Evolutionary conservation across 2,113 vertebrate species (phyloP).

Genomic region (Neoarius graeffei): DNA sequence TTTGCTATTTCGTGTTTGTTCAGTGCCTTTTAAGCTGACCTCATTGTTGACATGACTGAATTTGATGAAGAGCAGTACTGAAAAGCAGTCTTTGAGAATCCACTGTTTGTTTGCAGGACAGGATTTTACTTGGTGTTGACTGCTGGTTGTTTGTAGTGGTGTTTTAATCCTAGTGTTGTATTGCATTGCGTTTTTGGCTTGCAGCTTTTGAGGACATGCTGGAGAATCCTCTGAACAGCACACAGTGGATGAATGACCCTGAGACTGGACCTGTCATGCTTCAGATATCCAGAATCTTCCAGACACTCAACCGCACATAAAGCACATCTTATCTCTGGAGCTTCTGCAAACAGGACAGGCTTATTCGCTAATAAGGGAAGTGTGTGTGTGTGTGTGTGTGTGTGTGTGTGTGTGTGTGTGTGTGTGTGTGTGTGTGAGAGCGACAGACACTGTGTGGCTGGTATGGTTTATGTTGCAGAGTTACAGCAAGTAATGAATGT

Average conservation of each 20-base stretch:
- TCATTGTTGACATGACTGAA: not conserved
- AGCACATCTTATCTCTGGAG: constrained; percentile 43
- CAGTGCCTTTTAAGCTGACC: not conserved
- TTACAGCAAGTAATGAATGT: constrained; percentile 61
- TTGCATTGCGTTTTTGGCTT: constrained; percentile 32
- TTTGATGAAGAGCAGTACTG: not conserved
- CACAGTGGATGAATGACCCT: constrained; percentile 99
- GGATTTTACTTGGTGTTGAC: not conserved
- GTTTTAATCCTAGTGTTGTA: not conserved
- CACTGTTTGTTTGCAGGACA: not conserved
- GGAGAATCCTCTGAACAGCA: constrained; percentile 97
- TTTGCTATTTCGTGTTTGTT: not conserved
- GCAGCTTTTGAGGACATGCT: constrained; percentile 97
- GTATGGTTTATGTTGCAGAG: constrained; percentile 65
- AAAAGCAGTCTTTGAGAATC: not conserved
- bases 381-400: constrained; percentile 22
- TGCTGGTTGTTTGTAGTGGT: not conserved
- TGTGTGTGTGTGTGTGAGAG: constrained; percentile 51
- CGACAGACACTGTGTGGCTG: constrained; percentile 21
- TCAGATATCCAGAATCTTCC: constrained; percentile 98
- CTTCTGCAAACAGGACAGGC: constrained; percentile 18
- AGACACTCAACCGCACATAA: constrained; percentile 97
- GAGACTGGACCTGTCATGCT: constrained; percentile 98
- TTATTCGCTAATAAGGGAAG: constrained; percentile 29
- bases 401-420: constrained; percentile 39